Percentiles rank a stretch among this genome's conserved stretches.
Conservation (phyloP, 1,140 invertebrate genomes). For the Andricus grossulariae region DNA sequence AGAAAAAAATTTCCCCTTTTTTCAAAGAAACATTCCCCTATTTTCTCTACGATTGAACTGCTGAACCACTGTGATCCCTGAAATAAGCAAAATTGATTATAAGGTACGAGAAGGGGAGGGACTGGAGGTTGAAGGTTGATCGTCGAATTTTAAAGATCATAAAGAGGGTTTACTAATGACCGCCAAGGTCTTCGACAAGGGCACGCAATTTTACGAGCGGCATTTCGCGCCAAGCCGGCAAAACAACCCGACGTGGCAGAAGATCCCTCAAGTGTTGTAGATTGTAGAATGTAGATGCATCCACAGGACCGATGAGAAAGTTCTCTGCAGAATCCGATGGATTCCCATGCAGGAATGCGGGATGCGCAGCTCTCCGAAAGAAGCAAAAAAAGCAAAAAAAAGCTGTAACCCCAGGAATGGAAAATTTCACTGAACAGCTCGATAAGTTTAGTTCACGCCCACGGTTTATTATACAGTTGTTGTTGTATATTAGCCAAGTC, state of each 20-base stretch:
- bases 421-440: slow-evolving; percentile 38
- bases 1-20: no score
- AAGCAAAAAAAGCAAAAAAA: slow-evolving; percentile 28
- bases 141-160: slow-evolving; percentile 31
- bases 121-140: slow-evolving; percentile 8
- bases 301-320: slow-evolving; percentile 48
- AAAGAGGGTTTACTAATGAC: background rate
- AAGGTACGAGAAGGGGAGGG: no score
- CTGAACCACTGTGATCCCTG: no score
- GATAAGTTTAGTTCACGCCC: background rate
- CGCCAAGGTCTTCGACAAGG: slow-evolving; percentile 18
- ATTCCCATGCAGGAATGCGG: slow-evolving; percentile 52
- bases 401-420: slow-evolving; percentile 37
- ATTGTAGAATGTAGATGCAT: background rate
- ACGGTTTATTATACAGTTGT: background rate
- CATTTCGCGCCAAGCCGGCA: slow-evolving; percentile 37
- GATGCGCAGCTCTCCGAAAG: background rate
- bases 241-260: slow-evolving; percentile 31
- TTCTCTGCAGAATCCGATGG: slow-evolving; percentile 44
- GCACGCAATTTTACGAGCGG: slow-evolving; percentile 46
- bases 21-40: no score
- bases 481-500: background rate
- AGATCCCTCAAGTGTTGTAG: slow-evolving; percentile 15
- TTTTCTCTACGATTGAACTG: no score
- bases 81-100: no score